These are phyloP conservation scores for Pseudomyrmex cubaensis DNA, from an alignment of 1,140 invertebrate species.

Conservation along the genomic window DNA sequence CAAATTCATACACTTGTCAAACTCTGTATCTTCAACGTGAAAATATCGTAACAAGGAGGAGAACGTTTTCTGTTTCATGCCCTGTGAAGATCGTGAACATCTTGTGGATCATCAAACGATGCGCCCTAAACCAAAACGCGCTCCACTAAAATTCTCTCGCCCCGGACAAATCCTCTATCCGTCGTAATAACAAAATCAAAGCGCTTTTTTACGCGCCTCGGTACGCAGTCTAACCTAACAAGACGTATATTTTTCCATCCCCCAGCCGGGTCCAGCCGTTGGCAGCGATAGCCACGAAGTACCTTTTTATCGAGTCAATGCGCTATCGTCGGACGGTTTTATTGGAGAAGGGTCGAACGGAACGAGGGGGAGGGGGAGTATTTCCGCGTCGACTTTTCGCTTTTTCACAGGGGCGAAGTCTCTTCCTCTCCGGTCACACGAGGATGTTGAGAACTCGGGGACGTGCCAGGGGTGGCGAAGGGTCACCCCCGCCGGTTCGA, in stretches of 20 bases:
- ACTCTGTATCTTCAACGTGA: no score
- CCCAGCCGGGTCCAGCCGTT: conserved; percentile 55
- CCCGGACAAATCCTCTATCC: conserved; percentile 18
- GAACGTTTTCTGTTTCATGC: not conserved
- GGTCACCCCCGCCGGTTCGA: conserved; percentile 30
- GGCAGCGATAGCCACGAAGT: conserved; percentile 75
- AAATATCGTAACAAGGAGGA: not conserved
- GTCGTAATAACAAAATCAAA: conserved; percentile 53
- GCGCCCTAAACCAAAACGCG: conserved; percentile 39
- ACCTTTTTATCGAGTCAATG: conserved; percentile 78
- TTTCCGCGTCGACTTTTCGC: conserved; percentile 65
- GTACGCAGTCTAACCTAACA: conserved; percentile 57
- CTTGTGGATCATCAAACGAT: not conserved
- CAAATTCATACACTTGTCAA: not conserved
- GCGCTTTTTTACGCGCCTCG: conserved; percentile 8
- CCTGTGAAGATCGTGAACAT: not conserved
- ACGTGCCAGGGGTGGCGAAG: conserved; percentile 31
- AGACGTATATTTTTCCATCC: conserved; percentile 66
- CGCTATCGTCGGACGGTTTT: conserved; percentile 70
- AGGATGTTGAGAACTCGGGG: not conserved
- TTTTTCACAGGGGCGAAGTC: conserved; percentile 62
- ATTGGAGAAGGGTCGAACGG: conserved; percentile 67
- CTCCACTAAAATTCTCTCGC: conserved; percentile 31
- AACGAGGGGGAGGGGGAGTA: conserved; percentile 29
- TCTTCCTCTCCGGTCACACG: conserved; percentile 12